Evolutionary conservation across 1,140 invertebrate genomes (phyloP), one percentile per base, ranked within the genome.

Genomic region (Caenorhabditis brenneri): DNA sequence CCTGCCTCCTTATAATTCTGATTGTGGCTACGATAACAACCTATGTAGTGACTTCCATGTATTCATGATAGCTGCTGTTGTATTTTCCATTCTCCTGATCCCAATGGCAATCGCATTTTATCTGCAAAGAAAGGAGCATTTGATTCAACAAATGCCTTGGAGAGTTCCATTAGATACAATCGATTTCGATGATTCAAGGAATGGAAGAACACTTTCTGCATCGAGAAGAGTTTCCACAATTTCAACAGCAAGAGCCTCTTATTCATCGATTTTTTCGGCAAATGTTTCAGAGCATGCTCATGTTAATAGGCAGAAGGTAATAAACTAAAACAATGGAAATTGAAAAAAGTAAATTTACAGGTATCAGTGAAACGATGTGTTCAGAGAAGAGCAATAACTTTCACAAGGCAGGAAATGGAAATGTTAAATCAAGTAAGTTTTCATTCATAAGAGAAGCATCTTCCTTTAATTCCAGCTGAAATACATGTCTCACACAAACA

Each of bases 401-500:
- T 84, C 55, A 80, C 22, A 2, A 39, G 83, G n/a, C 48, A 55
- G 15, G 83, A 84, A 33, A 84, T 84, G 83, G 83, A 84, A 46
- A 27, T 49, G 36, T 39, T 84, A 36, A 84, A 84, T 78, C 69
- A 83, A 51, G 81, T 78, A 4, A 49, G 42, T n/a, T 82, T 31
- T n/a, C n/a, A n/a, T n/a, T n/a, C n/a, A n/a, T n/a, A n/a, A n/a
- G n/a, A n/a, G n/a, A n/a, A n/a, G n/a, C n/a, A n/a, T n/a, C n/a
- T n/a, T n/a, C n/a, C n/a, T n/a, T n/a, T n/a, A n/a, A n/a, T n/a
- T 82, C 16, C 39, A 83, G 60, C 78, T 79, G 15, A 84, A 80
- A 65, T 33, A 79, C 42, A 49, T 79, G 42, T 65, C 55, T 9
- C 83, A 84, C 29, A 29, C 78, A 0, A 84, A 84, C 22, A 55